A percentile compares a stretch with the other conserved stretches of the same genome.
Conservation (phyloP, 2,113 vertebrate genomes). For the Thermophis baileyi region DNA sequence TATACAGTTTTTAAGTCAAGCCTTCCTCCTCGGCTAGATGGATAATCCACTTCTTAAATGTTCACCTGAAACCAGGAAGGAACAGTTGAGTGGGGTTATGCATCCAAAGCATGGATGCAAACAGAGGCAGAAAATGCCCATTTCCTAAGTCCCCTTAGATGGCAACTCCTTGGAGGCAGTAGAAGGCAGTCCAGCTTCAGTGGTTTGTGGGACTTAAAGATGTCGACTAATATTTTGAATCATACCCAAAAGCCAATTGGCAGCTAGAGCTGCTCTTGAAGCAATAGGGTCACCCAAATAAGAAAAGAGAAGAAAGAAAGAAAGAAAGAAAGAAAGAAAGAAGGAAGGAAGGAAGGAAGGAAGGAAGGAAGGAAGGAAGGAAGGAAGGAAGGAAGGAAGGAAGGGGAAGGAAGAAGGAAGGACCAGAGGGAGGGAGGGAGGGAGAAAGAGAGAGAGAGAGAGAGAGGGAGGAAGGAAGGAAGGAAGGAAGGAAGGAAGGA, state of each 20-base stretch:
- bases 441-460: not conserved
- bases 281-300: not conserved
- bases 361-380: too few relatives aligned
- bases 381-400: conserved; percentile 3
- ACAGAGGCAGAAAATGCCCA: not conserved
- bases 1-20: not conserved
- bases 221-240: not conserved
- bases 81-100: not conserved
- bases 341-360: too few relatives aligned
- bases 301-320: not conserved
- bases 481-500: not conserved
- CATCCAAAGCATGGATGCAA: not conserved
- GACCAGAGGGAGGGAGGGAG: not conserved
- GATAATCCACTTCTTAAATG: not conserved
- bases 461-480: not conserved
- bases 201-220: not conserved
- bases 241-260: not conserved
- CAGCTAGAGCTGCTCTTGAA: not conserved
- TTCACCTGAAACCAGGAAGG: not conserved
- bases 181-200: not conserved
- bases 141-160: not conserved
- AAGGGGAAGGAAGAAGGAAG: too few relatives aligned
- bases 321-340: too few relatives aligned
- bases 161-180: not conserved
- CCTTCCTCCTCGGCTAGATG: not conserved